Evolutionary conservation across 2,797 vertebrate genomes (phyloP), one percentile per base, ranked within the genome.

Genomic region (Sarcoramphus papa): DNA sequence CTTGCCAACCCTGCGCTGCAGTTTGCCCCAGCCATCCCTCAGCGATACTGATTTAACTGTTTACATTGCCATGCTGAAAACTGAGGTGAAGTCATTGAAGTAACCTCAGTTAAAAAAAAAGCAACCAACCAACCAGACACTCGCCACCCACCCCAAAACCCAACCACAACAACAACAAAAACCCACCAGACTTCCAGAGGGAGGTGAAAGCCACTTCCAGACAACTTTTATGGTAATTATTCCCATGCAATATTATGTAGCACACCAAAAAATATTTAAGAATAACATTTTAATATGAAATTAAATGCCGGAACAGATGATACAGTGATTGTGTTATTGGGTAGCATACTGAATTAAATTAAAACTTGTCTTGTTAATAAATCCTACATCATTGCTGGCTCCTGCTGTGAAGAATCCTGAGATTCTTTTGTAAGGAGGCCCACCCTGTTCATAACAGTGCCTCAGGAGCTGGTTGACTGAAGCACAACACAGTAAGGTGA

Each of bases 341-440:
- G 60, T 62, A 85, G 74, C 72, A 64, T 60, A 62, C 28, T 67
- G 81, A 79, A 94, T 93, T 95, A 30, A 80, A 25, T 94, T 92
- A 85, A 83, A 93, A 64, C 35, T 80, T 94, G 45, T 68, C 68
- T 74, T 76, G 41, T 73, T 88, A 87, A 89, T 93, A 74, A 93
- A 87, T 68, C 51, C 77, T 43, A n/a, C 40, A 50, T 85, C 28
- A 8, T 23, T 94, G 25, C 67, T 91, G 74, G 56, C 76, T 92
- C 79, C 69, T 81, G 88, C 69, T 77, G 24, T 80, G 69, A 80
- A 72, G 75, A 91, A 77, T 72, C n/a, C 57, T 28, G 50, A 73
- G 62, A 28, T 47, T 77, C 50, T 93, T 90, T 31, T 82, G 65
- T 65, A 18, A 67, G 67, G 67, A 79, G 5, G 7, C 83, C 56